Conservation (phyloP, 2,888 invertebrate genomes). For the Calliopum simillimum region DNA sequence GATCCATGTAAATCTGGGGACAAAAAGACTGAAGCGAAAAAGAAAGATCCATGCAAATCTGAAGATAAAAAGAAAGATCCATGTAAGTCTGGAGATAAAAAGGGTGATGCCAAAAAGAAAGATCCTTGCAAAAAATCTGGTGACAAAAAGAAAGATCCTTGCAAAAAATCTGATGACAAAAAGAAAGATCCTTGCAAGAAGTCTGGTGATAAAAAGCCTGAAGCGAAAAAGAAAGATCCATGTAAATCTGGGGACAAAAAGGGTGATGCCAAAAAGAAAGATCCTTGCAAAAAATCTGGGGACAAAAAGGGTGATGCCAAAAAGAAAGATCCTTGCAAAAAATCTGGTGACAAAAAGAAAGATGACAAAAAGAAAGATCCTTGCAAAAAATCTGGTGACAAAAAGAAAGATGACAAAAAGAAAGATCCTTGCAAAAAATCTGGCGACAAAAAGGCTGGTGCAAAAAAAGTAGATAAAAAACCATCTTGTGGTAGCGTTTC, state of each 20-base stretch:
- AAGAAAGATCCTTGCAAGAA: constrained; percentile 22
- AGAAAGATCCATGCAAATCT: constrained; percentile 34
- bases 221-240: constrained; percentile 9
- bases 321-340: constrained; percentile 29
- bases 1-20: constrained; percentile 28
- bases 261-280: neutral
- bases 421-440: constrained; percentile 35
- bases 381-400: constrained; percentile 23
- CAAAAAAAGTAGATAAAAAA: too few species aligned
- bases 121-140: constrained; percentile 31
- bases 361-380: constrained; percentile 31
- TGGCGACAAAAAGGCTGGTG: constrained; percentile 12
- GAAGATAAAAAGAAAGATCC: constrained; percentile 20
- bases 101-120: constrained; percentile 30
- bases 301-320: constrained; percentile 15
- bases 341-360: neutral
- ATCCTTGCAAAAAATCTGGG: constrained; percentile 40
- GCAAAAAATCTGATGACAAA: constrained; percentile 13
- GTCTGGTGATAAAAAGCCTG: too few species aligned
- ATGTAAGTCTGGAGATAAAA: constrained; percentile 13
- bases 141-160: constrained; percentile 32
- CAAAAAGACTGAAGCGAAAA: constrained; percentile 22
- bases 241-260: neutral
- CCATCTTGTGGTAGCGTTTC: neutral
- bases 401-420: constrained; percentile 8